These are phyloP conservation scores for Psylliodes chrysocephalus DNA, from an alignment of 2,888 invertebrate genomes.

Conservation along the genomic window DNA sequence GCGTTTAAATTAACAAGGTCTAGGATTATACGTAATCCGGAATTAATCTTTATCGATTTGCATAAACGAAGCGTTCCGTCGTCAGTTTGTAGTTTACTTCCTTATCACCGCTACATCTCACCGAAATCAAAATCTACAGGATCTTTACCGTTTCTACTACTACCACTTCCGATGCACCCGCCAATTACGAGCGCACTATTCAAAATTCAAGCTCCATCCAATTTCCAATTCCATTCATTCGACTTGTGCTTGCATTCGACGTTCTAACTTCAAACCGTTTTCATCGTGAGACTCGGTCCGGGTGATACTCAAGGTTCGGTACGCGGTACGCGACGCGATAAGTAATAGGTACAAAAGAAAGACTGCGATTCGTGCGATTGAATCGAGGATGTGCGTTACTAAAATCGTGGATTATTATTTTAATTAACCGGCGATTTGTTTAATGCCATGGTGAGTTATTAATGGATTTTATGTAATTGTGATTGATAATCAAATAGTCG, in stretches of 20 bases:
- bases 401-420: conserved; percentile 10
- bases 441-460: not conserved
- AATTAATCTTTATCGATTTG: not conserved
- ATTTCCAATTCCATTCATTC: too few species aligned
- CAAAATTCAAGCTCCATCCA: too few species aligned
- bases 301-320: not conserved
- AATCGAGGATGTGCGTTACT: not conserved
- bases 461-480: too few species aligned
- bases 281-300: not conserved
- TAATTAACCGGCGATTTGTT: not conserved
- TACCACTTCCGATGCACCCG: not conserved
- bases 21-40: too few species aligned
- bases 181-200: not conserved
- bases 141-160: not conserved
- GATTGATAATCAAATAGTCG: too few species aligned
- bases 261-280: not conserved
- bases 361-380: too few species aligned
- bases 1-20: too few species aligned
- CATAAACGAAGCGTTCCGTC: not conserved
- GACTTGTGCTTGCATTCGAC: not conserved
- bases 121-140: not conserved
- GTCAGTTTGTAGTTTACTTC: not conserved
- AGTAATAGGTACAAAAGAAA: too few species aligned
- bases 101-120: not conserved
- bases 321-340: not conserved